A percentile compares a stretch with the other conserved stretches of the same genome.
Evolutionary conservation across 2,113 vertebrate genomes (phyloP).

Genomic region (Phocoena sinus): DNA sequence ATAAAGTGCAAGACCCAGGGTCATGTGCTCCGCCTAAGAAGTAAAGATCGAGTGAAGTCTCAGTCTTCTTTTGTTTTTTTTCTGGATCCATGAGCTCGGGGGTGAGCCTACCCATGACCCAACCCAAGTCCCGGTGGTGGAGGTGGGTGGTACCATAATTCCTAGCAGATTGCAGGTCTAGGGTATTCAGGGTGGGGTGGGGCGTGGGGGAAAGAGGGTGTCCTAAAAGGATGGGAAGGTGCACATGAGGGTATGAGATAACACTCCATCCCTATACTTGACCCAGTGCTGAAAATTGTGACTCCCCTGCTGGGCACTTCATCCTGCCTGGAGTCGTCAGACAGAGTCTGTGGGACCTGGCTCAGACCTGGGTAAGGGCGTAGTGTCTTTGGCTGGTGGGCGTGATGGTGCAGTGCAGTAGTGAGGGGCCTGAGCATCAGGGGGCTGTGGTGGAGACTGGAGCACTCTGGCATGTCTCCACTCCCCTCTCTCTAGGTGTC

Average conservation of each 20-base stretch:
- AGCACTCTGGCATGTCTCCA: neutral
- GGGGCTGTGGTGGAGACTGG: neutral
- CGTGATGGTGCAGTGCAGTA: fast-evolving
- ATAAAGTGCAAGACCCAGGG: neutral
- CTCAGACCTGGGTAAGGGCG: slow-evolving; percentile 82
- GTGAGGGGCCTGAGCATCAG: neutral
- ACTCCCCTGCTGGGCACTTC: slow-evolving; percentile 88
- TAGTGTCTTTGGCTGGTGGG: fast-evolving
- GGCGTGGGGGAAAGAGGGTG: neutral
- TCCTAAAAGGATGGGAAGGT: neutral
- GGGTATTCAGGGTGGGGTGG: neutral
- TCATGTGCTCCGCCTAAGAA: neutral
- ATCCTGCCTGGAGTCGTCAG: slow-evolving; percentile 90
- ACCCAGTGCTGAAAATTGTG: slow-evolving; percentile 84
- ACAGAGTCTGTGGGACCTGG: slow-evolving; percentile 88
- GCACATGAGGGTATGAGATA: neutral
- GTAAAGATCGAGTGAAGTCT: neutral
- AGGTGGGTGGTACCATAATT: fast-evolving
- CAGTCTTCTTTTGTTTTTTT: neutral
- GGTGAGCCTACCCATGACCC: slow-evolving; percentile 71
- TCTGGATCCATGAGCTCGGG: slow-evolving; percentile 87
- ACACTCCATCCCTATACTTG: neutral
- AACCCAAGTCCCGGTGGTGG: neutral
- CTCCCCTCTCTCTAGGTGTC: neutral
- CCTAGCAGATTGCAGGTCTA: neutral